These are phyloP conservation scores for Eupsilia transversa DNA, from an alignment of 2,888 invertebrate species.

Conservation along the genomic window DNA sequence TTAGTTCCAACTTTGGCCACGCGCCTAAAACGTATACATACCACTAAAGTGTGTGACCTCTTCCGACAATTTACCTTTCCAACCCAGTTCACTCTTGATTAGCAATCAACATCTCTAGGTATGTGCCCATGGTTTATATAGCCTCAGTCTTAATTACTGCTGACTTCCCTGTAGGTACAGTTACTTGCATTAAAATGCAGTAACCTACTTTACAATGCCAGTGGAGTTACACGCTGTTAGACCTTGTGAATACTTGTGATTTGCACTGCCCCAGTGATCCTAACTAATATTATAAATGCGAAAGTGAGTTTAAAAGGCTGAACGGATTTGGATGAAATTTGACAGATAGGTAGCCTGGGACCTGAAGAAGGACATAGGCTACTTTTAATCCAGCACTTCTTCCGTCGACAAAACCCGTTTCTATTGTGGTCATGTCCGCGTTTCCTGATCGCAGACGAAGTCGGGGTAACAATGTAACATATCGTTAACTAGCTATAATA, in stretches of 20 bases:
- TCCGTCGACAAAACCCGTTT: too few relatives aligned
- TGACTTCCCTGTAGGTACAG: slow-evolving; percentile 46
- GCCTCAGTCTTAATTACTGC: slow-evolving; percentile 38
- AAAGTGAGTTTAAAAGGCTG: too few relatives aligned
- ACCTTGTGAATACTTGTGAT: slow-evolving; percentile 23
- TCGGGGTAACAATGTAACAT: too few relatives aligned
- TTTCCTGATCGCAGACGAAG: too few relatives aligned
- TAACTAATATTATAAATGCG: too few relatives aligned
- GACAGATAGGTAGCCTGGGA: too few relatives aligned
- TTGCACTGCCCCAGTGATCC: not conserved
- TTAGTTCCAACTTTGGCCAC: not conserved
- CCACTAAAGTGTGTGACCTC: not conserved
- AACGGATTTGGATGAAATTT: too few relatives aligned
- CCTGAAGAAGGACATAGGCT: too few relatives aligned
- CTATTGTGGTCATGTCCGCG: too few relatives aligned
- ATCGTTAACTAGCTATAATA: too few relatives aligned
- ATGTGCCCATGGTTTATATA: slow-evolving; percentile 40
- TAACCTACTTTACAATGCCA: slow-evolving; percentile 40
- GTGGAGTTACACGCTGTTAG: slow-evolving; percentile 4
- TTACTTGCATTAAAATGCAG: slow-evolving; percentile 47
- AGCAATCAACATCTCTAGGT: slow-evolving; percentile 12
- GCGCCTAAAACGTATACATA: not conserved
- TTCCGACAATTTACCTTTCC: slow-evolving; percentile 1
- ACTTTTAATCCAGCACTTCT: too few relatives aligned
- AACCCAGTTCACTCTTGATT: slow-evolving; percentile 9